phyloP scores from a whole-genome alignment of 2,888 invertebrate genomes.

The Nemotelus nigrinus region DNA sequence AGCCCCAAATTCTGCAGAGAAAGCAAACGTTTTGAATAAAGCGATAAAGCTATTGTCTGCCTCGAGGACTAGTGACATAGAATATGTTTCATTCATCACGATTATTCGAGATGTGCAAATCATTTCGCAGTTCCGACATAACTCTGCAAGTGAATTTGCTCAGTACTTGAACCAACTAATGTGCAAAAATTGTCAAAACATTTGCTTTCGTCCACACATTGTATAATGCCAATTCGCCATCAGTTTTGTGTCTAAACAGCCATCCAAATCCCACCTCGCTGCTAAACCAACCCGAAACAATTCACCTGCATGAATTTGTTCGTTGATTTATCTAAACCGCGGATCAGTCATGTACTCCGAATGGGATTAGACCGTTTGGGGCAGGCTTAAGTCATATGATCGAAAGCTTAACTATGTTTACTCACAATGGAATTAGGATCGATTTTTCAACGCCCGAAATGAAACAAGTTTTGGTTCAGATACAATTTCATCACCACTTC shows the following conservation, averaged over 20 bases:
- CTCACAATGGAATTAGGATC: constrained; percentile 25
- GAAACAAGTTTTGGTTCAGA: not conserved
- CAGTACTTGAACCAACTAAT: too few relatives aligned
- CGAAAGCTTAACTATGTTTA: constrained; percentile 24
- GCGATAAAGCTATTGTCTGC: not conserved
- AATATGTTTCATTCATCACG: not conserved
- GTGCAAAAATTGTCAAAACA: too few relatives aligned
- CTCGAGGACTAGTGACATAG: constrained; percentile 27
- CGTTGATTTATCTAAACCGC: constrained; percentile 16
- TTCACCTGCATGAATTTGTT: constrained; percentile 2
- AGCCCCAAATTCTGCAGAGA: not conserved
- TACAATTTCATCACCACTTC: not conserved
- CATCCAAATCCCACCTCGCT: too few relatives aligned
- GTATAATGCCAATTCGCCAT: too few relatives aligned
- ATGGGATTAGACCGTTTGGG: constrained; percentile 23
- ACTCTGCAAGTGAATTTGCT: too few relatives aligned
- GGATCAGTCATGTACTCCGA: constrained; percentile 22
- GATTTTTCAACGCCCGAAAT: not conserved
- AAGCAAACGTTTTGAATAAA: not conserved
- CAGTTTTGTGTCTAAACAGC: too few relatives aligned
- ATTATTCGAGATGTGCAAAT: too few relatives aligned
- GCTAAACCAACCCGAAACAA: too few relatives aligned
- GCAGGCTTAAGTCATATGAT: constrained; percentile 25
- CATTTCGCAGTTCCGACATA: too few relatives aligned
- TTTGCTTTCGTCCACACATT: too few relatives aligned